Evolutionary conservation across 2,888 invertebrate genomes (phyloP).

Genomic region (Rhopalosiphum nymphaeae): DNA sequence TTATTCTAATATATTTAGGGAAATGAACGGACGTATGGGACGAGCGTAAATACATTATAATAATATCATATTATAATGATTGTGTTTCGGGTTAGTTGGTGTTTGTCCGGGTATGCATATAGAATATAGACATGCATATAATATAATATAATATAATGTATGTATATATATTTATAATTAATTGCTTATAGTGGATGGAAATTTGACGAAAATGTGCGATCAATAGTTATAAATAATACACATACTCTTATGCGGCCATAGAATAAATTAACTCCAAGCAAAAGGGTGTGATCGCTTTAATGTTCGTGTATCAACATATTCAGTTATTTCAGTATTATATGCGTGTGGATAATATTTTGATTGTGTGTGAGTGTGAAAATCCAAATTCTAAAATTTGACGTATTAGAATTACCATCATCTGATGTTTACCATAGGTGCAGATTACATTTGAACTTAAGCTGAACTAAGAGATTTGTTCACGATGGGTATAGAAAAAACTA

Average conservation of each 20-base stretch:
- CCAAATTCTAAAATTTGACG: background rate
- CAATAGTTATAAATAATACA: slow-evolving; percentile 26
- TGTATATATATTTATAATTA: background rate
- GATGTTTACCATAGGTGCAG: background rate
- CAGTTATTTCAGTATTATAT: background rate
- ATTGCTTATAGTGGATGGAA: background rate
- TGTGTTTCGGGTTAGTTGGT: background rate
- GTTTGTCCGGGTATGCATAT: background rate
- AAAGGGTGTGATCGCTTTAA: slow-evolving; percentile 20
- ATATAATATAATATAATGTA: background rate
- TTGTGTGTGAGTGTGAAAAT: background rate
- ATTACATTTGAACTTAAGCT: background rate
- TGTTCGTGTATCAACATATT: background rate
- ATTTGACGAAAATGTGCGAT: background rate
- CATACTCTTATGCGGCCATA: background rate
- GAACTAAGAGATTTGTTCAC: background rate
- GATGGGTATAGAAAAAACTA: background rate
- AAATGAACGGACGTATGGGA: background rate
- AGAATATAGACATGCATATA: background rate
- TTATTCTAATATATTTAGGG: background rate
- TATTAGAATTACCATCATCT: background rate
- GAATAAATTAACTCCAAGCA: slow-evolving; percentile 3
- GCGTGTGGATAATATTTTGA: background rate
- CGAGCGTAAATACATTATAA: background rate
- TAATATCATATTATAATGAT: background rate